Evolutionary conservation across 2,797 vertebrate genomes (phyloP).

Genomic region (Gymnopithys bicolor): DNA sequence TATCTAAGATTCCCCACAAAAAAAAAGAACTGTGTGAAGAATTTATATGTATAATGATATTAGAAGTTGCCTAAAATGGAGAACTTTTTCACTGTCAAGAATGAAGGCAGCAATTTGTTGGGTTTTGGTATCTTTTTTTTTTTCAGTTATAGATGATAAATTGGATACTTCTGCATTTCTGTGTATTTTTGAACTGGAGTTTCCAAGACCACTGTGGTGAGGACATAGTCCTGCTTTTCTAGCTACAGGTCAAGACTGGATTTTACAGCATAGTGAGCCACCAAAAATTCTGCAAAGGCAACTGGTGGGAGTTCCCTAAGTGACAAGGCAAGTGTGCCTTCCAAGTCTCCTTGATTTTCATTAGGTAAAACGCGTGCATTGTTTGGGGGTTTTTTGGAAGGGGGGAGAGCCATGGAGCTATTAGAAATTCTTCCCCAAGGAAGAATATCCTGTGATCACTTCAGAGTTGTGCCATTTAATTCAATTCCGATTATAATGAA

Average conservation of each 20-base stretch:
- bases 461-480: background rate
- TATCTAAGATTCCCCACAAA: background rate
- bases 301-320: background rate
- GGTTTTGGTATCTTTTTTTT: rapidly evolving
- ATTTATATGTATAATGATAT: background rate
- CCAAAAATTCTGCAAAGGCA: background rate
- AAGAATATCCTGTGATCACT: background rate
- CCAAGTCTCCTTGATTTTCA: background rate
- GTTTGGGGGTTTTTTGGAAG: rapidly evolving
- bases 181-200: background rate
- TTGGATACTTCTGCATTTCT: background rate
- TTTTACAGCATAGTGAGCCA: background rate
- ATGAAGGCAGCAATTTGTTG: background rate
- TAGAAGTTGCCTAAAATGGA: background rate
- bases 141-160: background rate
- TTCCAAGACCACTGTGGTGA: background rate
- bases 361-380: background rate
- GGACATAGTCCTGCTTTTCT: background rate
- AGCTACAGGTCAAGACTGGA: background rate
- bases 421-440: background rate
- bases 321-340: background rate
- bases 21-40: background rate
- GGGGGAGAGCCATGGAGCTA: background rate
- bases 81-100: background rate
- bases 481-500: background rate